phyloP scores from a whole-genome alignment of 2,888 invertebrate genomes.

The Cataglyphis albicans region DNA sequence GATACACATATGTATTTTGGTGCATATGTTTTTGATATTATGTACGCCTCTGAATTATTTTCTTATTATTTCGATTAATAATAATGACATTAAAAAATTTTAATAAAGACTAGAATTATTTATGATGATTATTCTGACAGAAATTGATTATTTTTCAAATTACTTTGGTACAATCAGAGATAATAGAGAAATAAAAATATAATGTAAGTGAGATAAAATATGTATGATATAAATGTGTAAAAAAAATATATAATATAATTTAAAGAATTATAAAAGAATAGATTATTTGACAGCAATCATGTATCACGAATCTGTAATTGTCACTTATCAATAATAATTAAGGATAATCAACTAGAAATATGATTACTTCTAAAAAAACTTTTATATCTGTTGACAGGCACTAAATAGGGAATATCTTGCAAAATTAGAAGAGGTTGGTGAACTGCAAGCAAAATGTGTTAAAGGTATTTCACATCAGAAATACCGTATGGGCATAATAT shows the following conservation, averaged over 20 bases:
- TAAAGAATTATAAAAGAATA: background rate
- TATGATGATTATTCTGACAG: background rate
- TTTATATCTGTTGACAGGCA: slow-evolving; percentile 86
- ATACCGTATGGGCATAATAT: slow-evolving; percentile 94
- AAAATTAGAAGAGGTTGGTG: slow-evolving; percentile 94
- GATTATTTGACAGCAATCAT: background rate
- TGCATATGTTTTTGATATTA: background rate
- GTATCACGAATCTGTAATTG: background rate
- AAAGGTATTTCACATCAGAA: slow-evolving; percentile 96
- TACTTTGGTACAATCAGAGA: background rate
- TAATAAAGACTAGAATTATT: background rate
- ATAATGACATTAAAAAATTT: slow-evolving; percentile 19
- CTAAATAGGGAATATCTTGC: slow-evolving; percentile 94
- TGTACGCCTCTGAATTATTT: background rate
- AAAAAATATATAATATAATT: background rate
- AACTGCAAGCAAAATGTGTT: slow-evolving; percentile 94
- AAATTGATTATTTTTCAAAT: background rate
- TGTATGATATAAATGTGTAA: background rate
- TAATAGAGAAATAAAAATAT: background rate
- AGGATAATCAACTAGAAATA: background rate
- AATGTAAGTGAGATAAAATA: background rate
- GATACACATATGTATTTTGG: background rate
- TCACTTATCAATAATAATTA: background rate
- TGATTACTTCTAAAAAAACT: background rate
- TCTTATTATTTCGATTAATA: background rate